Evolutionary conservation across 2,113 vertebrate genomes (phyloP).

Genomic region (Nanorana parkeri): DNA sequence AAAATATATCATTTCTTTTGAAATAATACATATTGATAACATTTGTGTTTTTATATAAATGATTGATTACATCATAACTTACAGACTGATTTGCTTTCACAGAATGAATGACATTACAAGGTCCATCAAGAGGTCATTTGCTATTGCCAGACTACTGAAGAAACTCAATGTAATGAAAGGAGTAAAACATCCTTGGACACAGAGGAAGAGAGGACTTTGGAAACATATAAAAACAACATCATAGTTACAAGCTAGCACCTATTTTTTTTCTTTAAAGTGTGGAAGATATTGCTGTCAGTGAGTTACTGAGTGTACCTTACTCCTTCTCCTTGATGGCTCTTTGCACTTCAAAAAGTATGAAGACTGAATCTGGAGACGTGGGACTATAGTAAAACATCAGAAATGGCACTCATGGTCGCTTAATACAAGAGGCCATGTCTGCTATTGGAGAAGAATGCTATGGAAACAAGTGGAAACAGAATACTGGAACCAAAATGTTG

Average conservation of each 20-base stretch:
- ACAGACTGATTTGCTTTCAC: slow-evolving; percentile 52
- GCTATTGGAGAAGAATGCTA: slow-evolving; percentile 2
- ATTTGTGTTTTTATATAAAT: no score
- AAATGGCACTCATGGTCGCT: not conserved
- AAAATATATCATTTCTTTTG: no score
- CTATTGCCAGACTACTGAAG: slow-evolving; percentile 68
- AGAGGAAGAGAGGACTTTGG: slow-evolving; percentile 63
- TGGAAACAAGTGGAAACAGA: not conserved
- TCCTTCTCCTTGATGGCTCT: slow-evolving; percentile 25
- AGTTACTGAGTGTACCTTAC: not conserved
- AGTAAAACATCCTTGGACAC: slow-evolving; percentile 70
- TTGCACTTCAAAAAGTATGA: slow-evolving; percentile 13
- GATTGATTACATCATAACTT: no score
- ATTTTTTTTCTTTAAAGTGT: slow-evolving; percentile 35
- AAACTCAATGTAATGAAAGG: slow-evolving; percentile 64
- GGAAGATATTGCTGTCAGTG: slow-evolving; percentile 29
- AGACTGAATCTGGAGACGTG: not conserved
- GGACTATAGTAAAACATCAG: slow-evolving; percentile 5
- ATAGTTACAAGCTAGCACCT: slow-evolving; percentile 53
- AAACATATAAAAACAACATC: slow-evolving; percentile 63
- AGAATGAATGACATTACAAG: slow-evolving; percentile 74
- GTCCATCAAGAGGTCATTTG: slow-evolving; percentile 74
- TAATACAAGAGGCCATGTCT: not conserved
- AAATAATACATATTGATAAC: no score
- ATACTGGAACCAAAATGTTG: slow-evolving; percentile 3